A percentile compares a stretch with the other conserved stretches of the same genome.
Evolutionary conservation across 2,888 invertebrate genomes (phyloP).

Genomic region (Nysson spinosus): DNA sequence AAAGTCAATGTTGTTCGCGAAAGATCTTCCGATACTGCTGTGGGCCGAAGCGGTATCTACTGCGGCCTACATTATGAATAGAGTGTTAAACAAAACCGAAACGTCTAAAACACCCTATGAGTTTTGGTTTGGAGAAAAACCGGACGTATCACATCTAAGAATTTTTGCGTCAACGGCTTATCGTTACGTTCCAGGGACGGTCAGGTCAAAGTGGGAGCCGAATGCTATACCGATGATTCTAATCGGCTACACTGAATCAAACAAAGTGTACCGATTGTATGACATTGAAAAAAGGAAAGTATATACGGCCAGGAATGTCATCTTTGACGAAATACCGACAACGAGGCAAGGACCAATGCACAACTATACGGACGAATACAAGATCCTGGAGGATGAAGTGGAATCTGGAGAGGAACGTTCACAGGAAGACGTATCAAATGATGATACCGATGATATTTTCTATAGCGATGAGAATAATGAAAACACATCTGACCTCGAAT

Average conservation of each 20-base stretch:
- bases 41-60: constrained; percentile 1
- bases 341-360: not conserved
- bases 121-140: not conserved
- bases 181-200: not conserved
- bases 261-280: not conserved
- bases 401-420: not conserved
- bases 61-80: not conserved
- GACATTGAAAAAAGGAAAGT: not conserved
- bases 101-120: not conserved
- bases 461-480: not conserved
- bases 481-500: not conserved
- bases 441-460: not conserved
- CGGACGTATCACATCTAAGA: not conserved
- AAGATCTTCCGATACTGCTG: not conserved
- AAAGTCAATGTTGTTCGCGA: not conserved
- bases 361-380: not conserved
- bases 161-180: not conserved
- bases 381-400: not conserved
- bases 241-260: not conserved
- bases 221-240: not conserved
- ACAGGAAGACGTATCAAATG: not conserved
- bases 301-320: not conserved
- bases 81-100: not conserved
- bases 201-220: not conserved
- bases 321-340: not conserved